Base-by-base conservation (phyloP, 2,113 vertebrate species). In the Alosa alosa region DNA sequence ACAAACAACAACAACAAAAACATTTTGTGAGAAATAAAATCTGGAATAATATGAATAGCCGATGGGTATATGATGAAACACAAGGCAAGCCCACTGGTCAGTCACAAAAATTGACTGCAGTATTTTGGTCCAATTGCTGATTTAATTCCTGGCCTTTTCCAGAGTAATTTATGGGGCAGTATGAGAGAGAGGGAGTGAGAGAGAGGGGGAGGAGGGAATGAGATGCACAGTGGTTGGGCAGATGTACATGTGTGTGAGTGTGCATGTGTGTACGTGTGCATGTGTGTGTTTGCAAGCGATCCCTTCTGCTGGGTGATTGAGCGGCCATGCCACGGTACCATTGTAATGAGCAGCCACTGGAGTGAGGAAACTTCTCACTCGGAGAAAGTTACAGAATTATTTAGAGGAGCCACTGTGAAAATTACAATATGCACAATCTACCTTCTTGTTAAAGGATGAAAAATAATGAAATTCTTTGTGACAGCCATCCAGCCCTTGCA, bases 381-480 rank as follows among this genome's bases (percentile, higher is more conserved):
- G 31, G 90, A 90, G 89, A 95, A 95, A 95, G 92, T 95, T 95
- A 92, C 91, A 92, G 93, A 95, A 95, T 95, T 94, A 96, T 95
- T 95, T 95, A 94, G 94, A 92, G 90, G 64, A 93, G 92, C 90
- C 92, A 39, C 88, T 89, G 89, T 90, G 89, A 93, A 93, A 93
- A 94, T 95, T 94, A 95, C 94, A 95, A 94, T 96, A 93, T 95
- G 92, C 94, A 94, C 93, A 93, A 94, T 94, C 93, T 92, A 93
- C 93, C 93, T 93, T 94, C 92, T 94, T 91, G 87, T 94, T 95
- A 95, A 88, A 60, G 93, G 94, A 95, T 95, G 93, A 95, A 96
- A 95, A 95, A 95, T 95, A 95, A 95, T 95, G 94, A 93, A 95
- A 95, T 93, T 93, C 93, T 94, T 94, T 94, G 92, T 95, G 95